These are phyloP conservation scores for Protobothrops mucrosquamatus DNA, from an alignment of 2,113 vertebrate genomes.

Conservation along the genomic window DNA sequence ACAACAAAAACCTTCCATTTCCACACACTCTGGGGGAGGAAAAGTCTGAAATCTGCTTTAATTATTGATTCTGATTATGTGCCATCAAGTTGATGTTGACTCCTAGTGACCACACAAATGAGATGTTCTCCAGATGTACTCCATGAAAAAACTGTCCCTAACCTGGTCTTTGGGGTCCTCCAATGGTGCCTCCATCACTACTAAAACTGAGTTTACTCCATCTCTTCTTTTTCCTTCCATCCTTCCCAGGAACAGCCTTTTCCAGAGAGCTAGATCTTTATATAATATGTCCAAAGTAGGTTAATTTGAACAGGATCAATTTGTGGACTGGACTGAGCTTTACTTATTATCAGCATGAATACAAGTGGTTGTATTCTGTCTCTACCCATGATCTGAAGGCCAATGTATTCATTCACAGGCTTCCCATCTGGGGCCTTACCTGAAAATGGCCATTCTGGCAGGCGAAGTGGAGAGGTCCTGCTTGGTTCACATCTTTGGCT, in stretches of 20 bases:
- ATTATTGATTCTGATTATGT: background rate
- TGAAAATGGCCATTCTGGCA: constrained; percentile 85
- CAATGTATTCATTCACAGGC: background rate
- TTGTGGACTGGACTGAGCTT: background rate
- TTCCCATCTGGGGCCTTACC: constrained; percentile 62
- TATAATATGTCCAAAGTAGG: background rate
- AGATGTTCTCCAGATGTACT: background rate
- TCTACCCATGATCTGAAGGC: background rate
- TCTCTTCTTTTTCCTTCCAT: background rate
- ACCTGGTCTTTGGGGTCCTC: background rate
- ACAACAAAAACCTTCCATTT: background rate
- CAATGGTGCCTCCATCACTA: background rate
- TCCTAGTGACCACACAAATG: background rate
- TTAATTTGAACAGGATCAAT: background rate
- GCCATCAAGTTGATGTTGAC: background rate
- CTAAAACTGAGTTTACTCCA: background rate
- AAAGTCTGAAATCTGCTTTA: background rate
- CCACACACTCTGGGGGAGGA: background rate
- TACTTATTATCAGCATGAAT: background rate
- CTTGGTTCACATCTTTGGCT: constrained; percentile 71
- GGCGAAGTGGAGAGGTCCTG: constrained; percentile 88
- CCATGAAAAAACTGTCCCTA: background rate
- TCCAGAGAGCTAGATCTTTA: background rate
- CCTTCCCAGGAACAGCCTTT: background rate
- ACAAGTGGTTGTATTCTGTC: background rate